A percentile compares a stretch with the other conserved stretches of the same genome.
phyloP scores from a whole-genome alignment of 2,113 vertebrate species.

The Phaethon lepturus region DNA sequence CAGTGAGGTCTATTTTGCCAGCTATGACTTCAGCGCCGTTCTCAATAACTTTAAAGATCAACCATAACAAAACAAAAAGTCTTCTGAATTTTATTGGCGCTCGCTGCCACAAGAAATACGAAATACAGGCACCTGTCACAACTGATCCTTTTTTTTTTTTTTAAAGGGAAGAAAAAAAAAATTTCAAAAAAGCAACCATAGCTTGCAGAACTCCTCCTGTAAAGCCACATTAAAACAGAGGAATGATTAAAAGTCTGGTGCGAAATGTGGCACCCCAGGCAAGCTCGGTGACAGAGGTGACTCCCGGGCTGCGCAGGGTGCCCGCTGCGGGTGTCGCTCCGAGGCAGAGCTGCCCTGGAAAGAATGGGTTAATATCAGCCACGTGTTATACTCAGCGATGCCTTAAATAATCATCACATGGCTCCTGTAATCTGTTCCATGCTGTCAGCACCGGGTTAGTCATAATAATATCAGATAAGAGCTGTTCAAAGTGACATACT shows the following conservation, averaged over 20 bases:
- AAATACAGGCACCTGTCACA: conserved; percentile 58
- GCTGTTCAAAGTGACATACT: conserved; percentile 85
- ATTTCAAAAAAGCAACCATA: not conserved
- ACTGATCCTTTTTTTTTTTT: not conserved
- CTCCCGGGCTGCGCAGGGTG: not conserved
- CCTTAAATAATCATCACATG: conserved; percentile 92
- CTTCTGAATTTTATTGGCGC: conserved; percentile 68
- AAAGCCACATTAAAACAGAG: not conserved
- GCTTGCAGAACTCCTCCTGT: not conserved
- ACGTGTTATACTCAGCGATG: conserved; percentile 69
- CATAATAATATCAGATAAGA: conserved; percentile 95
- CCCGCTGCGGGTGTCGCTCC: not conserved
- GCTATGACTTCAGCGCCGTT: conserved; percentile 50
- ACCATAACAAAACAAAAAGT: conserved; percentile 65
- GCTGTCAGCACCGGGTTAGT: conserved; percentile 96
- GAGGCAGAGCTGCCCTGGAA: conserved; percentile 9
- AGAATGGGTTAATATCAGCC: conserved; percentile 79
- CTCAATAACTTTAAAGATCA: conserved; percentile 80
- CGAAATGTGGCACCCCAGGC: conserved; percentile 3
- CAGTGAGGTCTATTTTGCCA: conserved; percentile 64
- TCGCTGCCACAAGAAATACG: conserved; percentile 52
- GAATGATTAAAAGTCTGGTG: not conserved
- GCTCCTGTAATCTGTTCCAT: conserved; percentile 90
- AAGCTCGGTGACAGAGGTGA: rapidly evolving
- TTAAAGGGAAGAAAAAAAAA: not conserved